Percentiles rank a stretch among this genome's conserved stretches.
These are phyloP conservation scores for Geotrupes spiniger DNA, from an alignment of 2,888 invertebrate genomes.

Conservation along the genomic window DNA sequence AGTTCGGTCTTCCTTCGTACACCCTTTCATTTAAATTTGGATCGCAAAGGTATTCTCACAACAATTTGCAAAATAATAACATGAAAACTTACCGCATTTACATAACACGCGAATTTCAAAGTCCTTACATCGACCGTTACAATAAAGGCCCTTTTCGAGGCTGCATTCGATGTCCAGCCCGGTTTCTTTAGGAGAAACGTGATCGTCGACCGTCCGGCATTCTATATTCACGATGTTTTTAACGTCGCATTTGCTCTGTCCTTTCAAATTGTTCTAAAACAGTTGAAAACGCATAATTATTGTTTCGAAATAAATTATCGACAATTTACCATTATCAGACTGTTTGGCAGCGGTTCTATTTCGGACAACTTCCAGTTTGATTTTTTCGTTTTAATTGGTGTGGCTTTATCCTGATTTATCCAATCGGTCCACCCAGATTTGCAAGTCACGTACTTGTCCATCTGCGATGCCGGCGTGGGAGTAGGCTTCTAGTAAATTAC, in stretches of 20 bases:
- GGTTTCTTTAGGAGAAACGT: conserved; percentile 64
- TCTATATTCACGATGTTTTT: conserved; percentile 69
- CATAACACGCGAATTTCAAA: conserved; percentile 81
- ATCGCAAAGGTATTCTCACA: no score
- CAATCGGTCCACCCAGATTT: conserved; percentile 75
- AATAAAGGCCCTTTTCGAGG: conserved; percentile 69
- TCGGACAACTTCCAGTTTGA: conserved; percentile 50
- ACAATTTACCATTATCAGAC: conserved; percentile 54
- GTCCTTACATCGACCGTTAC: conserved; percentile 67
- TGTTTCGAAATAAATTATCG: conserved; percentile 13
- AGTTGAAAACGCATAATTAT: conserved; percentile 14
- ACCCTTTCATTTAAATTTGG: no score
- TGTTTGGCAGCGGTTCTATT: conserved; percentile 57
- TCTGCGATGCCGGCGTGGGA: conserved; percentile 26
- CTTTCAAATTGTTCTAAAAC: conserved; percentile 46
- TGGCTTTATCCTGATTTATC: conserved; percentile 62
- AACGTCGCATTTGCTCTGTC: conserved; percentile 58
- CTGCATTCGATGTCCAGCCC: conserved; percentile 76
- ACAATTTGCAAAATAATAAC: no score
- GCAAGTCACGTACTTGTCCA: conserved; percentile 52
- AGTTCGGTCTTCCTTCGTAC: no score
- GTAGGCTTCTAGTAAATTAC: not conserved
- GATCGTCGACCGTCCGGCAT: conserved; percentile 68
- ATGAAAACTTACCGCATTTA: conserved; percentile 54
- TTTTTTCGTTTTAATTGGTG: conserved; percentile 19